Evolutionary conservation across 2,797 vertebrate species (phyloP).

Genomic region (Spinus olivaceus): DNA sequence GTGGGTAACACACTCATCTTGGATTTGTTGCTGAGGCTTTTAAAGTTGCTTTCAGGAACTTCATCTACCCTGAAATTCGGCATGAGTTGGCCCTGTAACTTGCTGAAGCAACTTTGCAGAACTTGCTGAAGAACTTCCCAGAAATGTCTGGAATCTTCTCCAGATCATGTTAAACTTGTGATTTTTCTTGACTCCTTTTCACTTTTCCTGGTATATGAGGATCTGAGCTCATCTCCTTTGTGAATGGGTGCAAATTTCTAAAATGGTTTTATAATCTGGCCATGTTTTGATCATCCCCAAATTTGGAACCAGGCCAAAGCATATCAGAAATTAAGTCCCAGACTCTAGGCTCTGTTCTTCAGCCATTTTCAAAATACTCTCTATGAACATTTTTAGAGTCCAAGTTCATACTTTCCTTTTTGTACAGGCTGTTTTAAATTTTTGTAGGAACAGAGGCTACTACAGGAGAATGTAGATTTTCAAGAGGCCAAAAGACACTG

Average conservation of each 20-base stretch:
- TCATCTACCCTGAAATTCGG: neutral
- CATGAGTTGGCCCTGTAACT: rapidly evolving
- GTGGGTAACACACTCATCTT: neutral
- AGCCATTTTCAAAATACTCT: neutral
- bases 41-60: neutral
- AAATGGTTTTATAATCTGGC: neutral
- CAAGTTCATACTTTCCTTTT: neutral
- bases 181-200: neutral
- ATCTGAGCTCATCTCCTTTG: neutral
- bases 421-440: neutral
- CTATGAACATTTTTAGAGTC: neutral
- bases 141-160: neutral
- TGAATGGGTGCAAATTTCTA: neutral
- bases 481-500: neutral
- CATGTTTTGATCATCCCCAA: neutral
- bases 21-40: neutral
- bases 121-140: neutral
- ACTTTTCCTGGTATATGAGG: neutral
- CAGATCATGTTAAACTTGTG: neutral
- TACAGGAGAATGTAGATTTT: neutral
- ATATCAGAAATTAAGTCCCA: neutral
- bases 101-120: neutral
- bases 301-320: neutral
- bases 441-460: neutral
- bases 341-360: neutral